These are phyloP conservation scores for Cinara cedri DNA, from an alignment of 2,888 invertebrate species.

Conservation along the genomic window DNA sequence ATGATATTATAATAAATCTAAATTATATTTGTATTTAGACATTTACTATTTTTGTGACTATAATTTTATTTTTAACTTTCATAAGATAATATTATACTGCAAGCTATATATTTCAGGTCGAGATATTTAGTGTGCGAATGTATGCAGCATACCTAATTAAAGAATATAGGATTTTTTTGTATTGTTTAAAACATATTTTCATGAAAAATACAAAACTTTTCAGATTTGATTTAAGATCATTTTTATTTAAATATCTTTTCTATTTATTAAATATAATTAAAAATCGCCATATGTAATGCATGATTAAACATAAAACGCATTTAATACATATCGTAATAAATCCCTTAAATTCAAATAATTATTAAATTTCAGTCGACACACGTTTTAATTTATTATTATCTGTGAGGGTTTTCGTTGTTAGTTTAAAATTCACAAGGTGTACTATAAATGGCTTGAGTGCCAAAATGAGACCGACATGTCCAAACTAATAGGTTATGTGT, in stretches of 20 bases:
- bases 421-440: constrained; percentile 39
- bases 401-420: neutral
- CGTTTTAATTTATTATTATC: neutral
- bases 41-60: no score
- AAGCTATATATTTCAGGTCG: no score
- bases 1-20: no score
- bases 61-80: no score
- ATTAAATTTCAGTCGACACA: neutral
- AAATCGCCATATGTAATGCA: neutral
- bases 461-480: constrained; percentile 2
- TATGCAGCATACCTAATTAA: no score
- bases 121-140: no score
- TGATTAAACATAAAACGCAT: neutral
- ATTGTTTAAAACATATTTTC: no score
- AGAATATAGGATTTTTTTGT: no score
- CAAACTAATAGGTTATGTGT: constrained; percentile 3
- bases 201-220: no score
- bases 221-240: neutral
- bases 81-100: no score
- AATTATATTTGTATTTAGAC: no score
- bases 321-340: neutral
- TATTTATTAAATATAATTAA: neutral
- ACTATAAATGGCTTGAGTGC: neutral
- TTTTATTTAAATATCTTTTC: neutral
- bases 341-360: constrained; percentile 5